Conservation (phyloP, 2,113 vertebrate species). For the Orthonyx spaldingii region DNA sequence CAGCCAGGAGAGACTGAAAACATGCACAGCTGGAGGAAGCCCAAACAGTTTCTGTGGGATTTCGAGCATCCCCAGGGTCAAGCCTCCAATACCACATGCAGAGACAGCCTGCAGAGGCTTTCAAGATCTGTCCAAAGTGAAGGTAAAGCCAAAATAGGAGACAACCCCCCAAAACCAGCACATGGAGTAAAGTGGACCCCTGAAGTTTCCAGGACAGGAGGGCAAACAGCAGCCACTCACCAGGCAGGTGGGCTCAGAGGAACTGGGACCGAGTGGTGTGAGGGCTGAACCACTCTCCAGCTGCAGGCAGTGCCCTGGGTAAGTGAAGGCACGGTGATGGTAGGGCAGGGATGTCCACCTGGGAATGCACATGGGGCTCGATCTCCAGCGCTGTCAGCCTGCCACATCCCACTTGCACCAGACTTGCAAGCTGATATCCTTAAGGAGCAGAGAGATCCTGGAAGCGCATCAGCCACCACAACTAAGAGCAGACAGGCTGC, state of each 20-base stretch:
- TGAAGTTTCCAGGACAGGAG: background rate
- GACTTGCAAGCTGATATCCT: background rate
- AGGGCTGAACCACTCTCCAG: background rate
- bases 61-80: background rate
- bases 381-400: background rate
- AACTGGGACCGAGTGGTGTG: rapidly evolving
- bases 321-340: rapidly evolving
- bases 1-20: background rate
- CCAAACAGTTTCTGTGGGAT: background rate
- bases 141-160: background rate
- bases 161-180: background rate
- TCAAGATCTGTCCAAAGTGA: background rate
- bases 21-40: background rate
- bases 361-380: background rate
- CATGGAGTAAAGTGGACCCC: background rate
- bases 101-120: background rate
- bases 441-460: background rate
- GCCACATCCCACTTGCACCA: background rate
- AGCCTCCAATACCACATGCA: rapidly evolving
- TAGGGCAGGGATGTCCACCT: background rate
- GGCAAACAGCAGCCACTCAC: background rate
- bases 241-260: background rate
- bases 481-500: background rate
- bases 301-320: background rate
- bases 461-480: background rate